phyloP scores from a whole-genome alignment of 2,888 invertebrate species.

The Dynastes tityus region DNA sequence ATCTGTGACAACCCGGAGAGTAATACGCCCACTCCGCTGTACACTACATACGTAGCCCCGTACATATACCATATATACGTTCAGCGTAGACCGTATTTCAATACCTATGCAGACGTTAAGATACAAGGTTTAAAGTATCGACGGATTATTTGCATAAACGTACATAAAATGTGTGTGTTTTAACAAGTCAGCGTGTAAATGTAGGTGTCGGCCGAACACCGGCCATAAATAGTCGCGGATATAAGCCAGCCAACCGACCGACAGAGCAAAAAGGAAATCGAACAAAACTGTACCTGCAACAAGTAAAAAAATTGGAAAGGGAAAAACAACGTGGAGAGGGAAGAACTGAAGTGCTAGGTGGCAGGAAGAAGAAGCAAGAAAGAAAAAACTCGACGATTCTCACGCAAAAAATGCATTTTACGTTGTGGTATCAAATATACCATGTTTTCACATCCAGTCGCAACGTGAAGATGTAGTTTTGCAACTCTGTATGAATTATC shows the following conservation, averaged over 20 bases:
- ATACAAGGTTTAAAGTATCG: slow-evolving; percentile 28
- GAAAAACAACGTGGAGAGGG: slow-evolving; percentile 14
- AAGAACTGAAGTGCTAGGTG: background rate
- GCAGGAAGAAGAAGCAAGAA: too few relatives aligned
- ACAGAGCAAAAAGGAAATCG: slow-evolving; percentile 8
- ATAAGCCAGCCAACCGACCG: background rate
- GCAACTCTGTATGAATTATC: too few relatives aligned
- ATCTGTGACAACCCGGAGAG: slow-evolving; percentile 53
- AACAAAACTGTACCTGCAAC: slow-evolving; percentile 19
- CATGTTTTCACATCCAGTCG: too few relatives aligned
- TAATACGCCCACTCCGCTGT: slow-evolving; percentile 54
- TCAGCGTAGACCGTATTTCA: background rate
- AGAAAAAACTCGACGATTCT: too few relatives aligned
- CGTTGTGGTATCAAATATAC: too few relatives aligned
- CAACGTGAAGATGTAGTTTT: too few relatives aligned
- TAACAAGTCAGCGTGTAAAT: slow-evolving; percentile 55
- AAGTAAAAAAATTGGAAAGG: slow-evolving; percentile 14
- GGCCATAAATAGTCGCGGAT: slow-evolving; percentile 46
- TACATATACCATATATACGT: background rate
- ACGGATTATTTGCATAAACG: slow-evolving; percentile 54
- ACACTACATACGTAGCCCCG: background rate
- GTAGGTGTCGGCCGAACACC: slow-evolving; percentile 51
- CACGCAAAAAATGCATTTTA: too few relatives aligned
- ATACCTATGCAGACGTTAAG: background rate
- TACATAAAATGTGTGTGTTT: slow-evolving; percentile 57